Base-by-base conservation (phyloP, 2,797 vertebrate genomes). In the Morelia viridis region DNA sequence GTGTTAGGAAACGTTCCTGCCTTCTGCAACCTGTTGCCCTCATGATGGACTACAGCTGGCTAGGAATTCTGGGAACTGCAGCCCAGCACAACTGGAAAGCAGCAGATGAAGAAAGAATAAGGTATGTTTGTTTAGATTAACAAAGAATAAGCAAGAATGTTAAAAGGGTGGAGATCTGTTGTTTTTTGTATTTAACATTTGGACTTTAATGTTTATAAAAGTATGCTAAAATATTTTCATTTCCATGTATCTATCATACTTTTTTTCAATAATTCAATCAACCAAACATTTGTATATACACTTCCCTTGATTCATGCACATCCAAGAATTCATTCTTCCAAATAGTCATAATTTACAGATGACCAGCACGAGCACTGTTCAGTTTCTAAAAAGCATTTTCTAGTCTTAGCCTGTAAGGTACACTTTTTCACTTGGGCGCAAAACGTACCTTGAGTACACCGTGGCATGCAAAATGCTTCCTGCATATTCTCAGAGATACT, bases 201-300 rank as follows among this genome's bases (percentile, higher is more conserved):
- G 46, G 28, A 57, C 17, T 57, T 92, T 57, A 92, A 90, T 53
- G 46, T 92, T 90, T 90, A 57, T 68, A 92, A 92, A 80, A 92
- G 12, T 84, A 61, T 46, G 11, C 24, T 88, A 46, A 88, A 64
- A 80, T 90, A 24, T 65, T 88, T 86, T 57, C 41, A 80, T 90
- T 50, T 56, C 24, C 11, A 1, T 68, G 61, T 26, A 46, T 56
- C 17, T 57, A 28, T 31, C 53, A 65, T 31, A 83, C 46, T 90
- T 92, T 83, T 83, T 56, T 31, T 53, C 83, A 80, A 53, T 92
- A 90, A 87, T 83, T 90, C 41, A 64, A 56, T 64, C 58, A 64
- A 64, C 17, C 31, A 64, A 71, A 87, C 68, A 90, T 62, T 76
- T 92, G 60, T 53, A 87, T 28, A 19, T 9, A 87, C 50, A 87